Evolutionary conservation across 1,140 invertebrate species (phyloP).

Genomic region (Tetragonula clypearis): DNA sequence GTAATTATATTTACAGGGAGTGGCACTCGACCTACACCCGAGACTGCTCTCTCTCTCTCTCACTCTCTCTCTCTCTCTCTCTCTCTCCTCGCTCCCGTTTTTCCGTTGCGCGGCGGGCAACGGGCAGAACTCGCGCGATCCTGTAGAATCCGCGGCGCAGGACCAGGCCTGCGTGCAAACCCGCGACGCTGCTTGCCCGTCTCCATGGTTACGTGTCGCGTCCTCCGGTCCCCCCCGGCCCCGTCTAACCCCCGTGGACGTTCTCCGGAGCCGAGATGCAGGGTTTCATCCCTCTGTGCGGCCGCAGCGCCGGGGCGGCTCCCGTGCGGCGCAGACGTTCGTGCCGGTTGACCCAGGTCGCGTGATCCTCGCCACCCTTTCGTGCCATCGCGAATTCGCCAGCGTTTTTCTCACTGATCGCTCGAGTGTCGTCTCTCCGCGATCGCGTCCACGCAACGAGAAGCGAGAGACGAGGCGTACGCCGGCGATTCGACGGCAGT

Average conservation of each 20-base stretch:
- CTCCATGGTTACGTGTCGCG: constrained; percentile 60
- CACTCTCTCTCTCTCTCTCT: no score
- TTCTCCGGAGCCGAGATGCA: constrained; percentile 62
- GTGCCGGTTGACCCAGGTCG: constrained; percentile 75
- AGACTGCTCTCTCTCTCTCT: neutral
- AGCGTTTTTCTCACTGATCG: constrained; percentile 9
- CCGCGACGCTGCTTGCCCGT: constrained; percentile 45
- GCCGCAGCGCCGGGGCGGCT: constrained; percentile 77
- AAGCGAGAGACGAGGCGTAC: neutral
- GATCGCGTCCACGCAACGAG: fast-evolving
- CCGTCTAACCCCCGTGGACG: constrained; percentile 11
- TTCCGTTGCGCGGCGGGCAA: constrained; percentile 26
- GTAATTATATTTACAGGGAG: constrained; percentile 66
- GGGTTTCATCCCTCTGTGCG: constrained; percentile 71
- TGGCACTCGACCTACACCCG: constrained; percentile 57
- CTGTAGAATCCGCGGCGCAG: constrained; percentile 64
- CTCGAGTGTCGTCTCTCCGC: neutral
- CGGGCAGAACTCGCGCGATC: constrained; percentile 46
- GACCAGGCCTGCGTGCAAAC: constrained; percentile 70
- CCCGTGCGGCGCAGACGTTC: constrained; percentile 75
- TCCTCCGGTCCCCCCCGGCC: neutral
- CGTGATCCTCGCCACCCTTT: constrained; percentile 16
- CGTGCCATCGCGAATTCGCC: neutral
- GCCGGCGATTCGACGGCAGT: neutral
- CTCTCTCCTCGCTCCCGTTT: constrained; percentile 12